Conservation (phyloP, 2,888 invertebrate species). For the Athalia circularis region DNA sequence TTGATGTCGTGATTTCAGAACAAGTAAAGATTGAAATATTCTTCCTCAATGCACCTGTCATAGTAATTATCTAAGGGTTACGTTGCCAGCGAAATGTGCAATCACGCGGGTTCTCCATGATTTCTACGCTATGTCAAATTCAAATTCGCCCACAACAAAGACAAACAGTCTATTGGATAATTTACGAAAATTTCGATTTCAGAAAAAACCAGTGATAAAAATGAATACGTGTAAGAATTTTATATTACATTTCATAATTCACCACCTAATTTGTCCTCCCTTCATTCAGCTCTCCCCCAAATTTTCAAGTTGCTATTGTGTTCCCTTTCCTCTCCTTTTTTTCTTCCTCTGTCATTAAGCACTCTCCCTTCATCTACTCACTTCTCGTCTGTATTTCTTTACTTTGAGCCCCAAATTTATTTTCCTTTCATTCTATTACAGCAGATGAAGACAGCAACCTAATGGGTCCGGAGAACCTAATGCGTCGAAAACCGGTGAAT, state of each 20-base stretch:
- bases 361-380: background rate
- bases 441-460: slow-evolving; percentile 71
- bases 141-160: slow-evolving; percentile 69
- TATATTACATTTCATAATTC: background rate
- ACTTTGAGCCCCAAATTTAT: background rate
- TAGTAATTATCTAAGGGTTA: slow-evolving; percentile 13
- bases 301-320: background rate
- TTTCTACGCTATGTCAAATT: slow-evolving; percentile 67
- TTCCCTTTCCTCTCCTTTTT: background rate
- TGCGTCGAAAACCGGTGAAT: slow-evolving; percentile 65
- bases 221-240: slow-evolving; percentile 65
- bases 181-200: slow-evolving; percentile 82
- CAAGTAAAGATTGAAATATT: background rate
- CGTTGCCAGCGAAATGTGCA: slow-evolving; percentile 49
- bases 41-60: slow-evolving; percentile 3
- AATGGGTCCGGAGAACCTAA: slow-evolving; percentile 59
- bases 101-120: slow-evolving; percentile 43
- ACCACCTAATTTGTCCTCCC: background rate
- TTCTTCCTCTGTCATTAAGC: slow-evolving; percentile 43
- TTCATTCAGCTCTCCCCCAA: background rate
- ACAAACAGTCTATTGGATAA: slow-evolving; percentile 78
- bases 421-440: slow-evolving; percentile 48
- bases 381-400: background rate
- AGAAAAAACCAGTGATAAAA: slow-evolving; percentile 76
- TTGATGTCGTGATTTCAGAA: background rate